Evolutionary conservation across 2,888 invertebrate species (phyloP), one percentile per base, ranked within the genome.

Genomic region (Drosophila multiciliata): DNA sequence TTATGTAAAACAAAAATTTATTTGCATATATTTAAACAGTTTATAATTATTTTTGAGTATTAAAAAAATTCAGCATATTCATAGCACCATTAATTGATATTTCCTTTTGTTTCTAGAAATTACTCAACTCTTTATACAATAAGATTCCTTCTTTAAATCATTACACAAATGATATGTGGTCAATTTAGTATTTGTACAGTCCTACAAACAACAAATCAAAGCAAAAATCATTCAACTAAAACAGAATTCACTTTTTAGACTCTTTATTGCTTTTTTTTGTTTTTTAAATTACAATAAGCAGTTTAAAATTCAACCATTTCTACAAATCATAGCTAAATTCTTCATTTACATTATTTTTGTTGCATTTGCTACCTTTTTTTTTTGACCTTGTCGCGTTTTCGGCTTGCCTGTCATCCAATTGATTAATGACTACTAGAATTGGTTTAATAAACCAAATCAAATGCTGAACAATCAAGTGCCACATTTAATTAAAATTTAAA

Each of bases 401-500:
- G 35, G 53, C 35, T 57, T 48, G 73, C 36, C 64, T 74, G 74
- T 52, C 32, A n/a, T 1, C 40, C 55, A 45, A 12, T 52, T 74
- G 77, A 79, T 77, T 79, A 40, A 75, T 75, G 50, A 20, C n/a
- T 78, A 38, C 50, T 78, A 59, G 50, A 52, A 32, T 45, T 36
- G 45, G 40, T 49, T 33, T 55, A 66, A 49, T 53, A 64, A 67
- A 50, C 45, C 36, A 73, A 66, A 79, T 60, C 64, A 65, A 74
- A 74, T 66, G 58, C 45, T n/a, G 48, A 35, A 60, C 75, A 77
- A 72, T 66, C 68, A 74, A 77, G 75, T 64, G 71, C 71, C 65
- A 55, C 67, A 64, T 64, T 75, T 71, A 78, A 75, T 79, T 67
- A 53, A 64, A 73, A 73, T 66, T 54, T 61, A 66, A 82, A 76